Percentiles rank a stretch among this genome's conserved stretches.
Conservation (phyloP, 2,113 vertebrate species). For the Alectura lathami region DNA sequence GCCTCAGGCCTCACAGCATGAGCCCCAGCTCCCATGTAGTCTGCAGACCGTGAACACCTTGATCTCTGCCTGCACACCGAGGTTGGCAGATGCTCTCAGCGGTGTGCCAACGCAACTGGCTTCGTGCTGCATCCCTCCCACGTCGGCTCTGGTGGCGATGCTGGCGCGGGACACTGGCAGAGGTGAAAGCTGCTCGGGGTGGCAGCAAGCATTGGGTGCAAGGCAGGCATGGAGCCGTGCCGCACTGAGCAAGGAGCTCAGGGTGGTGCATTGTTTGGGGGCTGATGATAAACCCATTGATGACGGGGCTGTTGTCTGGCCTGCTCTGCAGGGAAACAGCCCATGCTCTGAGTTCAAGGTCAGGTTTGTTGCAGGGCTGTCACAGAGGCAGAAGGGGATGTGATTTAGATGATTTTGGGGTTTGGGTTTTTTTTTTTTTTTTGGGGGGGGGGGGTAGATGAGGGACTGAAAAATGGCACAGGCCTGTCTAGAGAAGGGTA, state of each 20-base stretch:
- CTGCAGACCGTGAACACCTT: not conserved
- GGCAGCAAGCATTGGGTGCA: not conserved
- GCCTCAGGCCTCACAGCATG: not conserved
- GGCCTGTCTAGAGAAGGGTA: not conserved
- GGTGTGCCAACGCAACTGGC: rapidly evolving
- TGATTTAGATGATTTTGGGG: not conserved
- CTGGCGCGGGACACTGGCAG: not conserved
- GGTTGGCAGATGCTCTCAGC: not conserved
- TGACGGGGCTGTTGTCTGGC: not conserved
- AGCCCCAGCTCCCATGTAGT: not conserved
- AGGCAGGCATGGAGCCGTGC: rapidly evolving
- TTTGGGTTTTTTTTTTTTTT: not conserved
- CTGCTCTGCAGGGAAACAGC: not conserved
- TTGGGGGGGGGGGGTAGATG: too few species aligned
- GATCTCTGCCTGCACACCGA: not conserved
- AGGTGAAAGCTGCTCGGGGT: not conserved
- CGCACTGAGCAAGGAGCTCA: not conserved
- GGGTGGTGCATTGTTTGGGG: not conserved
- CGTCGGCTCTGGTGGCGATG: too few species aligned
- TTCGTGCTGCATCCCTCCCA: not conserved
- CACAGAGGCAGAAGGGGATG: not conserved
- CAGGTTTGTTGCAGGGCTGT: not conserved
- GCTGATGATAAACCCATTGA: not conserved
- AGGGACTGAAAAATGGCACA: not conserved
- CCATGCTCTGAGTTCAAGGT: not conserved